These are phyloP conservation scores for Formica aserva DNA, from an alignment of 2,888 invertebrate genomes.

Conservation along the genomic window DNA sequence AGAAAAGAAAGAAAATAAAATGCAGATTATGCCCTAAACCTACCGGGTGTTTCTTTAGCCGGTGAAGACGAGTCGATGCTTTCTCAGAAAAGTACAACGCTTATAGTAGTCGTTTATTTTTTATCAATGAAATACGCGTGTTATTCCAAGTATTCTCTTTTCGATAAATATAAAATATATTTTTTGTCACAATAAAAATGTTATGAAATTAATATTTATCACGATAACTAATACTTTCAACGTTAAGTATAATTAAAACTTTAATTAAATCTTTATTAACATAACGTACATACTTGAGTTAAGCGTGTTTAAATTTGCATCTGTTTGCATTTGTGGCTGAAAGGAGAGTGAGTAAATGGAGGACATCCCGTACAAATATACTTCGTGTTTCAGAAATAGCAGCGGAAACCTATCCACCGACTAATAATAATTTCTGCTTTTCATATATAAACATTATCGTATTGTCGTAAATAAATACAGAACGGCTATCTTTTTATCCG, in stretches of 20 bases:
- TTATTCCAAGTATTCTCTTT: background rate
- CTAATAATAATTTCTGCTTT: slow-evolving; percentile 10
- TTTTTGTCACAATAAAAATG: background rate
- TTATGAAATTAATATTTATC: background rate
- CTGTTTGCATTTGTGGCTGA: background rate
- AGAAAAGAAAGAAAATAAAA: background rate
- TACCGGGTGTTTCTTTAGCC: background rate
- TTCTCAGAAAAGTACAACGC: background rate
- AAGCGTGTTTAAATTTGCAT: background rate
- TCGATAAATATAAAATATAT: background rate
- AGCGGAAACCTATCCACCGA: background rate
- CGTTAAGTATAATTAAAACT: background rate
- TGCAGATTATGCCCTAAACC: background rate
- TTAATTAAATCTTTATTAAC: slow-evolving; percentile 5
- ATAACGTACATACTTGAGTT: background rate
- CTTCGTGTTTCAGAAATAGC: slow-evolving; percentile 2
- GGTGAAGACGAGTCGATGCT: background rate
- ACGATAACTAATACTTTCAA: background rate
- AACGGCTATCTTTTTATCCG: background rate
- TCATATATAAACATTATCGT: background rate
- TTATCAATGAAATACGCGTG: background rate
- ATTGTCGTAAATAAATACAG: background rate
- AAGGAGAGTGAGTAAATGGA: slow-evolving; percentile 11
- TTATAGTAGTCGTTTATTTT: background rate
- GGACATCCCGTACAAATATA: slow-evolving; percentile 37